Conservation (phyloP, 2,113 vertebrate species). For the Vanacampus margaritifer region DNA sequence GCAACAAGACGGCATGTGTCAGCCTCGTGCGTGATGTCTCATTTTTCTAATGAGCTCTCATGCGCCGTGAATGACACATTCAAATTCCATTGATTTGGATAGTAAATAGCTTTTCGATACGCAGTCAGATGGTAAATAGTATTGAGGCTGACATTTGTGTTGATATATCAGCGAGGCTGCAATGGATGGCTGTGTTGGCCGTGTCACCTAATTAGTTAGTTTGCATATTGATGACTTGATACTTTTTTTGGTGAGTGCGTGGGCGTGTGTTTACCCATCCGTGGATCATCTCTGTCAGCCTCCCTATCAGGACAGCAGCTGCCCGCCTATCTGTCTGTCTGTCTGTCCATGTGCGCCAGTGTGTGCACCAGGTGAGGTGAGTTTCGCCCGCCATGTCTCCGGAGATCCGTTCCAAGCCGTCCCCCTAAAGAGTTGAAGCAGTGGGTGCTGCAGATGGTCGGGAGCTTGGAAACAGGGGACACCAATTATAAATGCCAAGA, state of each 20-base stretch:
- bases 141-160: conserved; percentile 60
- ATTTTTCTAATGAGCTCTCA: conserved; percentile 63
- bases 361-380: conserved; percentile 51
- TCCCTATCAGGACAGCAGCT: conserved; percentile 65
- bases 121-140: conserved; percentile 50
- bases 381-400: conserved; percentile 56
- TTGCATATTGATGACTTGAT: conserved; percentile 67
- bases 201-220: conserved; percentile 65
- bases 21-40: conserved; percentile 43
- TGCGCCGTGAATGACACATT: conserved; percentile 54
- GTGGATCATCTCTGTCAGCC: conserved; percentile 51
- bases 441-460: conserved; percentile 59
- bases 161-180: conserved; percentile 10
- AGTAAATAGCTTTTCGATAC: conserved; percentile 64
- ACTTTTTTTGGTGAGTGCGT: conserved; percentile 29
- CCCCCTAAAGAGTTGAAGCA: conserved; percentile 39
- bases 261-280: conserved; percentile 52
- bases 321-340: conserved; percentile 54
- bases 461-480: conserved; percentile 17
- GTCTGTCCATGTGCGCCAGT: conserved; percentile 11
- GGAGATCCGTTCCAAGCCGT: conserved; percentile 43
- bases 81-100: conserved; percentile 58
- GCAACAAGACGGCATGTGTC: conserved; percentile 36
- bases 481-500: conserved; percentile 23
- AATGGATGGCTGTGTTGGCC: conserved; percentile 36